Percentiles rank a stretch among this genome's conserved stretches.
phyloP scores from a whole-genome alignment of 2,888 invertebrate genomes.

The Pterostichus madidus region DNA sequence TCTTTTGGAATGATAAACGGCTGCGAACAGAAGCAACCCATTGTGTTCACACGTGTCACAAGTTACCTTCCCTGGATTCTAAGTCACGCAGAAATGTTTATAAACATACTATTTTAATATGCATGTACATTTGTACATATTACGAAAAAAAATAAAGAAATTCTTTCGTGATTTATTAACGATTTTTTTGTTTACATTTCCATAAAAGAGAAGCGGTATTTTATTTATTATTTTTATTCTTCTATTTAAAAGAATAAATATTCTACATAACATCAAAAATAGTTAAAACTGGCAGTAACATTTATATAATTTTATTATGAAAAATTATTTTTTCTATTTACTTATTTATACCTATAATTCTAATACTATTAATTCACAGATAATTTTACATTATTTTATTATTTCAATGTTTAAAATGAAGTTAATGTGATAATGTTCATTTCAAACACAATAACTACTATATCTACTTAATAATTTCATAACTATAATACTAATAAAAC shows the following conservation, averaged over 20 bases:
- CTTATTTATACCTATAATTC: neutral
- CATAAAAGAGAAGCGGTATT: too few species aligned
- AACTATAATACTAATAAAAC: slow-evolving; percentile 24
- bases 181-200: too few species aligned
- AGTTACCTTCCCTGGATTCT: neutral
- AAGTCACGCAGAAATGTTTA: neutral
- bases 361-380: slow-evolving; percentile 31
- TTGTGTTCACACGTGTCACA: neutral
- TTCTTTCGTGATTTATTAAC: too few species aligned
- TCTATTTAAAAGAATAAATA: neutral
- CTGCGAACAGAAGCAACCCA: neutral
- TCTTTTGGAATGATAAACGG: neutral
- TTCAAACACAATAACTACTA: slow-evolving; percentile 27
- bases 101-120: too few species aligned
- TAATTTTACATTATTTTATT: slow-evolving; percentile 11
- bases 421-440: neutral
- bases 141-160: too few species aligned
- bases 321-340: slow-evolving; percentile 1
- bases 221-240: too few species aligned
- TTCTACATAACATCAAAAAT: slow-evolving; percentile 22
- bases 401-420: slow-evolving; percentile 15
- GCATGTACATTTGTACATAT: too few species aligned
- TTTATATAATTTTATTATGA: slow-evolving; percentile 21
- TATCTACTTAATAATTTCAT: slow-evolving; percentile 10
- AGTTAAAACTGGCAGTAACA: slow-evolving; percentile 26